Evolutionary conservation across 2,888 invertebrate genomes (phyloP), one percentile per base, ranked within the genome.

Genomic region (Ophion slaviceki): DNA sequence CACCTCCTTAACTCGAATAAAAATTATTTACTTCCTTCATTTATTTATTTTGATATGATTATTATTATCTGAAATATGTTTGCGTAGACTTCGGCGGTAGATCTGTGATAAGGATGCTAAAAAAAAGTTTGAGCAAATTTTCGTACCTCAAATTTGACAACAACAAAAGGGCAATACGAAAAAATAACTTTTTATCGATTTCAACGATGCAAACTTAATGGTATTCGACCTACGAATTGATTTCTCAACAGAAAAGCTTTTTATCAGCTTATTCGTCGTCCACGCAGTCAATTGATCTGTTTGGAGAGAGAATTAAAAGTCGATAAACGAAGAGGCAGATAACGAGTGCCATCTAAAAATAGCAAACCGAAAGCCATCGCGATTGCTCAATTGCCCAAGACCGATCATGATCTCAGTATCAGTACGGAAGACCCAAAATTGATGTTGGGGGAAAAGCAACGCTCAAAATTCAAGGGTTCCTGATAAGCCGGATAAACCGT

Each of bases 401-500:
- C 59, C 14, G n/a, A 62, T 11, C 70, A 10, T 20, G 72, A 53
- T 75, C 24, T 79, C 47, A 68, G 36, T 64, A 71, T 77, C 67
- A 17, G 14, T 47, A 32, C 40, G 11, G 24, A n/a, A 14, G 28
- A 67, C 75, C 75, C 75, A 61, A 70, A 75, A 80, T 84, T 76
- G 75, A 70, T 45, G 75, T 24, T 70, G 80, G 79, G 80, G 70
- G 80, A 80, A 70, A 70, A 24, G 70, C 84, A 75, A 70, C 76
- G 70, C 57, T 57, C 57, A 40, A 40, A 70, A 66, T 84, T 84
- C 84, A 71, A 80, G 84, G 71, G 84, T 71, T 75, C 71, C 66
- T 57, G 77, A 67, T 67, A 76, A 66, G 71, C 84, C 80, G 80
- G 84, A 84, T 84, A 84, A 76, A 84, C 70, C 71, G 80, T 84